Base-by-base conservation (phyloP, 2,113 vertebrate genomes). In the Oxyruncus cristatus region DNA sequence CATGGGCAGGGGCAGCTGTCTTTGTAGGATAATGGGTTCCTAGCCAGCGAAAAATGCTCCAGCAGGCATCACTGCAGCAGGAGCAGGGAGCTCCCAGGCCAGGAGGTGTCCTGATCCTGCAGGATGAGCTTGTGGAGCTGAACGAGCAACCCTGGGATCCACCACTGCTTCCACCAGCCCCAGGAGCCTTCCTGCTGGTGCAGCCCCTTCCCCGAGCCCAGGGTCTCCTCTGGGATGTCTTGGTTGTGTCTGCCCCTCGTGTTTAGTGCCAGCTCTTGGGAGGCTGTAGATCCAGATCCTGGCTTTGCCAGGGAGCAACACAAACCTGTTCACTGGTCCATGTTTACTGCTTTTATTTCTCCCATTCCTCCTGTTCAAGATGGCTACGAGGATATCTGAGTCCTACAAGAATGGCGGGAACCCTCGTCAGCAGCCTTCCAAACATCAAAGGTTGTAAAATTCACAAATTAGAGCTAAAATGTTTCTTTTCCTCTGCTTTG, bases 21-120 rank as follows among this genome's bases (percentile, higher is more conserved):
- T 53, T 53, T 32, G 9, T 1, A 8, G 41, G 12, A 5, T 44
- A 27, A 15, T 15, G 61, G 7, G 44, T 67, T 23, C 63, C 5
- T 0, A 62, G 39, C 13, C 68, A 30, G 15, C 1, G 4, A 2
- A 22, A 74, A 39, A 28, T 13, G 23, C 6, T 27, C 22, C 66
- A 32, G 52, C 4, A 33, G 33, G 35, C 32, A 3, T 10, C 46
- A 33, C 3, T 32, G 39, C 35, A 74, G n/a, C 7, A 35, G 75
- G 49, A 74, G 21, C 21, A 32, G 22, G 55, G 53, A n/a, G 24
- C 6, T 18, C 8, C 24, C 12, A 1, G 0, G 6, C 6, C 79
- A 58, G 74, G 58, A 37, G 39, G 19, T 39, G 16, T n/a, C 24
- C 44, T 33, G 17, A 1, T n/a, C 50, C 50, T 50, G 50, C 23